These are phyloP conservation scores for Asbolus verrucosus DNA, from an alignment of 1,140 invertebrate genomes.

Conservation along the genomic window DNA sequence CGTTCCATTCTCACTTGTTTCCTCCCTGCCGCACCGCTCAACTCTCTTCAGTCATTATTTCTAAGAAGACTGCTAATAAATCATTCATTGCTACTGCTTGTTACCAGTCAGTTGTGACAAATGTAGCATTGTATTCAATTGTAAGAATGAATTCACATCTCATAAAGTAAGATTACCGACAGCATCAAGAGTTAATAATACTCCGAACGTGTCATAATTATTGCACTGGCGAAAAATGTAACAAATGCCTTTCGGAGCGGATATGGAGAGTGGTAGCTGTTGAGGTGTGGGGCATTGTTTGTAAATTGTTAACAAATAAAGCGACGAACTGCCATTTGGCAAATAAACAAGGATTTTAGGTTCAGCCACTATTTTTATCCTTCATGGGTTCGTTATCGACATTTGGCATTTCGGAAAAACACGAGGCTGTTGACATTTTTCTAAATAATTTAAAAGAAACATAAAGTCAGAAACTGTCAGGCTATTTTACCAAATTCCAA, in stretches of 20 bases:
- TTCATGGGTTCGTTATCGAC: no score
- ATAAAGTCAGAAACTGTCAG: background rate
- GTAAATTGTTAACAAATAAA: slow-evolving; percentile 34
- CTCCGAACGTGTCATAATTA: slow-evolving; percentile 18
- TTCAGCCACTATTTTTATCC: no score
- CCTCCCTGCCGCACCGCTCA: no score
- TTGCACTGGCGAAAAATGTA: slow-evolving; percentile 10
- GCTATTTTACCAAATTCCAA: slow-evolving; percentile 10
- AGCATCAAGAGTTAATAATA: slow-evolving; percentile 1
- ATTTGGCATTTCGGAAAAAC: no score
- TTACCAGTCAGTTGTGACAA: slow-evolving; percentile 19
- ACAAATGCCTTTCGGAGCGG: slow-evolving; percentile 30
- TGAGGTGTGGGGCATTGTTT: slow-evolving; percentile 33
- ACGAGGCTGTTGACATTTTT: slow-evolving; percentile 22
- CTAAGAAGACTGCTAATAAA: background rate
- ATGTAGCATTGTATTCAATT: slow-evolving; percentile 28
- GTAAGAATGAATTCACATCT: slow-evolving; percentile 16
- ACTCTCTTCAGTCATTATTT: no score
- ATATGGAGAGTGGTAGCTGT: slow-evolving; percentile 34
- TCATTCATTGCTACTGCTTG: slow-evolving; percentile 7
- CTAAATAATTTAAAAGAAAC: background rate
- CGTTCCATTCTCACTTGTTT: no score
- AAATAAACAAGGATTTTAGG: no score
- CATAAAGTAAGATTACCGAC: slow-evolving; percentile 10
- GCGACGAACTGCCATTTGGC: slow-evolving; percentile 19